Base-by-base conservation (phyloP, 2,797 vertebrate species). In the Pachyuromys duprasi region DNA sequence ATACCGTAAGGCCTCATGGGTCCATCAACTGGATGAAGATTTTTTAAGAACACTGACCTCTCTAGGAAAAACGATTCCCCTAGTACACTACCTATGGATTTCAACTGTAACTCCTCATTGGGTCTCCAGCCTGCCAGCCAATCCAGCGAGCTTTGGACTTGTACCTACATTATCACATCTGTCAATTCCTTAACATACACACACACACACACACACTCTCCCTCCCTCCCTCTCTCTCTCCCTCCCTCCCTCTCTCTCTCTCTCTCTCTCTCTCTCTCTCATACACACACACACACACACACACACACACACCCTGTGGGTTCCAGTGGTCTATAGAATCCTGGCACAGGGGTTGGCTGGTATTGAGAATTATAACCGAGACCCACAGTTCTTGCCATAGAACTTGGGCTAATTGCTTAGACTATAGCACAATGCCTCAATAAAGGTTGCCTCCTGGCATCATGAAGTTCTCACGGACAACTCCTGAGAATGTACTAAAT, bases 151-250 rank as follows among this genome's bases (percentile, higher is more conserved):
- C 53, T 91, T 86, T 39, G 62, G 13, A 83, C 57, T 60, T 81
- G 15, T 3, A 45, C 28, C 4, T n/a, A 39, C 17, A 90, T 70
- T n/a, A 72, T 81, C 65, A 91, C 0, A 0, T 74, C 20, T 90
- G 60, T 42, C 13, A 82, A 28, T 55, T 89, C 42, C 45, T 93
- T 91, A 91, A 65, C 89, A 70, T 49, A 80, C 76, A 72, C 65
- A 49, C n/a, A n/a, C n/a, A n/a, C n/a, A n/a, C n/a, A n/a, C n/a
- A n/a, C 86, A 57, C 0, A 2, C 9, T 60, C n/a, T 55, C 53
- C 14, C 53, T 55, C 53, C 14, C 53, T 55, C 53, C 14, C 53
- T 55, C 86, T 57, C 0, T 4, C 9, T 60, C 26, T 18, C 55
- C 17, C 55, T 57, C 55, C 17, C 55, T 57, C 55, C 17, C 15